These are phyloP conservation scores for Acropternis orthonyx DNA, from an alignment of 2,797 vertebrate genomes.

Conservation along the genomic window DNA sequence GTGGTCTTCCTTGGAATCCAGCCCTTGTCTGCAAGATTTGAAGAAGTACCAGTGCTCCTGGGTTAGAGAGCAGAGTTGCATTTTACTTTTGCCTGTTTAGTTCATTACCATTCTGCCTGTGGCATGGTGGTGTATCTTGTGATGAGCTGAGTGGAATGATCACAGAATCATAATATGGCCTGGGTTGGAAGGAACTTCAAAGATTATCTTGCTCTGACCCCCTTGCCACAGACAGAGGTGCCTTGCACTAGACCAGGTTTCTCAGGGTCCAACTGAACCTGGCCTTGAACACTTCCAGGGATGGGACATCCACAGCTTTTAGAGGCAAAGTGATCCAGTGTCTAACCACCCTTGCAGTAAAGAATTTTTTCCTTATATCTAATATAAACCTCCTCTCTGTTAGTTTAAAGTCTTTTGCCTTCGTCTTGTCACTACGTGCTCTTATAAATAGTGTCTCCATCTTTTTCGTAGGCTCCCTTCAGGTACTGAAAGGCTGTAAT, in stretches of 20 bases:
- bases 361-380: background rate
- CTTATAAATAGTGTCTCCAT: background rate
- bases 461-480: background rate
- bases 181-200: background rate
- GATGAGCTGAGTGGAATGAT: background rate
- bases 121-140: background rate
- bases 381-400: background rate
- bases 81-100: background rate
- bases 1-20: background rate
- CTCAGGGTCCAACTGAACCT: background rate
- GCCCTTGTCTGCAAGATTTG: background rate
- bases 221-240: background rate
- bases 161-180: background rate
- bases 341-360: background rate
- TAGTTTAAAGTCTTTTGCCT: background rate
- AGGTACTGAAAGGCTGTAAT: background rate
- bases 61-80: background rate
- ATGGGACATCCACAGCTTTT: background rate
- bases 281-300: background rate
- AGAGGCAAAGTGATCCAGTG: background rate
- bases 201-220: background rate
- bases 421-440: background rate
- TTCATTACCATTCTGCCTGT: background rate
- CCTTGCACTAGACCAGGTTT: background rate
- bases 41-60: background rate